Base-by-base conservation (phyloP, 2,888 invertebrate species). In the Trissolcus brochymenae region DNA sequence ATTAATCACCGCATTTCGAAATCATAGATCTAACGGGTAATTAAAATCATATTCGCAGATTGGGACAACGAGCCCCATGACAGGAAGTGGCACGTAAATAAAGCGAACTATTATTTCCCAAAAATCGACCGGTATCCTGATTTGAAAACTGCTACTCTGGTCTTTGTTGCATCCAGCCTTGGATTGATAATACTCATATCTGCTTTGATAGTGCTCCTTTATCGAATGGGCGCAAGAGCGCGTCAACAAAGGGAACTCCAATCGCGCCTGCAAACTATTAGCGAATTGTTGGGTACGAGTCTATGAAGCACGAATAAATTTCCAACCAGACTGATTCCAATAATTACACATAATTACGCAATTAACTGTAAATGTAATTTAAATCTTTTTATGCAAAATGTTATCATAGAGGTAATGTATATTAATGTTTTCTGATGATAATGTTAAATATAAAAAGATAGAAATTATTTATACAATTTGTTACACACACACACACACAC, bases 61-160 rank as follows among this genome's bases (percentile, higher is more conserved):
- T 91, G 92, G 90, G 91, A 91, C 49, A 85, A 90, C 62, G 87
- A 91, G 51, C 90, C 90, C 13, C 89, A 89, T 61, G 92, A 93
- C 82, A 90, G 92, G 29, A 90, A 91, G 76, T 93, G 93, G 92
- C 93, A 93, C 83, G 91, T 92, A 6, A 92, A 93, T 84, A 93
- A 93, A 72, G 93, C 94, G 0, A 94, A 94, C 84, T 94, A 94
- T 83, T 93, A 93, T 81, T 94, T 94, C 81, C 94, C 94, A 0
- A 93, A 93, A 89, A 91, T 91, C 72, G 92, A 93, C 76, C 91
- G 91, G 16, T 93, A 93, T 86, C 91, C 93, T 0, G 93, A 94
- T 84, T 84, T 93, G 53, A 93, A 93, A 82, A 92, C 93, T 0
- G 93, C 93, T 0, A 93, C 93, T 0, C 89, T 93, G 3, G 91